Percentiles rank a stretch among this genome's conserved stretches.
phyloP scores from a whole-genome alignment of 1,140 invertebrate species.

The Drosophila sturtevanti region DNA sequence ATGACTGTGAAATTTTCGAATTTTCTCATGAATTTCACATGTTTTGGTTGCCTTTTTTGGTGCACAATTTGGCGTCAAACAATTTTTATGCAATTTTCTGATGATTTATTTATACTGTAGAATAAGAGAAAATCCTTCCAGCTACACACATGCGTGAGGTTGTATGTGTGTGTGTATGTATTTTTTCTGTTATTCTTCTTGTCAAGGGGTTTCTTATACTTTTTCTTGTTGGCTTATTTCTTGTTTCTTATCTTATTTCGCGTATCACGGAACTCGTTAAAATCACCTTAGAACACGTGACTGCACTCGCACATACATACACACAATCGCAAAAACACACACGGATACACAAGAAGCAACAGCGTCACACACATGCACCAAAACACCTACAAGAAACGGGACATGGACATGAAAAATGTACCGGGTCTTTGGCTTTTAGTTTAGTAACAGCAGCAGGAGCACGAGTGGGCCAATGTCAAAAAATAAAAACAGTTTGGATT shows the following conservation, averaged over 20 bases:
- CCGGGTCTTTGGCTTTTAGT: slow-evolving; percentile 31
- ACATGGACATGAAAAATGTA: slow-evolving; percentile 31
- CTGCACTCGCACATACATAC: slow-evolving; percentile 47
- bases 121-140: slow-evolving; percentile 26
- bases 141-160: slow-evolving; percentile 10
- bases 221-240: slow-evolving; percentile 20
- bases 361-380: slow-evolving; percentile 34
- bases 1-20: neutral
- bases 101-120: slow-evolving; percentile 36
- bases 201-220: neutral
- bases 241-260: slow-evolving; percentile 73
- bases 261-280: slow-evolving; percentile 80
- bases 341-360: slow-evolving; percentile 40
- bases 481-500: slow-evolving; percentile 50
- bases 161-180: slow-evolving; percentile 21
- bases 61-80: slow-evolving; percentile 46
- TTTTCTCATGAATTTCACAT: slow-evolving; percentile 4
- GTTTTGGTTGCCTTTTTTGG: slow-evolving; percentile 5
- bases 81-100: slow-evolving; percentile 59
- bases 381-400: neutral
- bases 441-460: neutral
- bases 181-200: slow-evolving; percentile 14
- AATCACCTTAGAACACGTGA: slow-evolving; percentile 78
- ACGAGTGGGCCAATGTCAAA: slow-evolving; percentile 51
- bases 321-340: slow-evolving; percentile 3